phyloP scores from a whole-genome alignment of 2,113 vertebrate genomes.

The Chitala chitala region DNA sequence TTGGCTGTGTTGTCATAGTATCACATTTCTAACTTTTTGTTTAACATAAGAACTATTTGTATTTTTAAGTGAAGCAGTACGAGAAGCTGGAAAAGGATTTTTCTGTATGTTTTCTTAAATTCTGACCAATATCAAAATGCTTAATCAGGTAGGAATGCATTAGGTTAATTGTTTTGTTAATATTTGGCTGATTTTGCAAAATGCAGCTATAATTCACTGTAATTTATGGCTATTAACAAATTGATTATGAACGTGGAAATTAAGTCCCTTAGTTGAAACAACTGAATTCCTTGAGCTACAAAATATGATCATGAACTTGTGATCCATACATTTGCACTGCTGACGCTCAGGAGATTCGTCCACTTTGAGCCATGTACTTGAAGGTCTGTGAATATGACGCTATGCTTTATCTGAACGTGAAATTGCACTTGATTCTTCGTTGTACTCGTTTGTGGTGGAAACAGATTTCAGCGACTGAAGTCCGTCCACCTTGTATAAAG shows the following conservation, averaged over 20 bases:
- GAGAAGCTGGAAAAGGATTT: no score
- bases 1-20: slow-evolving; percentile 10
- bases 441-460: slow-evolving; percentile 23
- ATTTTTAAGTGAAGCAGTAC: no score
- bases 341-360: slow-evolving; percentile 26
- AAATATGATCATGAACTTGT: neutral
- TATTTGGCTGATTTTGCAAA: no score
- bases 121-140: no score
- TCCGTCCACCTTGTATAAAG: slow-evolving; percentile 19
- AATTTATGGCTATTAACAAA: no score
- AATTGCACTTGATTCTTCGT: slow-evolving; percentile 27
- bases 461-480: slow-evolving; percentile 11
- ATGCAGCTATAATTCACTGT: no score
- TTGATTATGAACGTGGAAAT: no score
- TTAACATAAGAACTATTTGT: neutral
- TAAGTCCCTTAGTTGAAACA: neutral
- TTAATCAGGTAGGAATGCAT: no score
- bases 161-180: no score
- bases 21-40: neutral
- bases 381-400: slow-evolving; percentile 19
- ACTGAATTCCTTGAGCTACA: neutral
- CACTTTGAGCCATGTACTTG: slow-evolving; percentile 29
- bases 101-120: no score
- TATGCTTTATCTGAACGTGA: slow-evolving; percentile 20
- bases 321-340: slow-evolving; percentile 4